Conservation (phyloP, 2,113 vertebrate genomes). For the Pelecanus crispus region DNA sequence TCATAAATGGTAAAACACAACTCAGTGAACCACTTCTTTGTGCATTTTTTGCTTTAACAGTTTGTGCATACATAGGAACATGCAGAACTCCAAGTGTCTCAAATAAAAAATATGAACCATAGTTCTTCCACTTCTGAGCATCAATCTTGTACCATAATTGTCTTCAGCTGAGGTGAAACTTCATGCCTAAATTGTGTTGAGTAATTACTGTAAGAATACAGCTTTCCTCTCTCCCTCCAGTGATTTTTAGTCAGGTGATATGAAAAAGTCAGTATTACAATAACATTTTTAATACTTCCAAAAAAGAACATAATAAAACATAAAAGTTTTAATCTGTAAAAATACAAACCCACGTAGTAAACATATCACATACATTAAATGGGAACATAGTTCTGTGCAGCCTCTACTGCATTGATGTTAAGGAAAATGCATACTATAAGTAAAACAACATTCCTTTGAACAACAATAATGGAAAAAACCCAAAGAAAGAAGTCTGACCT, state of each 20-base stretch:
- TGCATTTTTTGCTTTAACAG: neutral
- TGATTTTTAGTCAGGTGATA: neutral
- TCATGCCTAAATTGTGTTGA: neutral
- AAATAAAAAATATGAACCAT: neutral
- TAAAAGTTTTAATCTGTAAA: neutral
- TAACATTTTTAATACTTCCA: neutral
- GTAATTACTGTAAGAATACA: neutral
- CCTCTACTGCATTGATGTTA: neutral
- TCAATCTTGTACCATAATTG: neutral
- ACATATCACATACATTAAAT: neutral
- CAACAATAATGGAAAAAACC: neutral
- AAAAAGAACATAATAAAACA: neutral
- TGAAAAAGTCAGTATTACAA: neutral
- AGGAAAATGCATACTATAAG: neutral
- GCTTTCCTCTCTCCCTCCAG: neutral
- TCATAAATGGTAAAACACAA: neutral
- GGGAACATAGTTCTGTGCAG: neutral
- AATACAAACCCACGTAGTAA: neutral
- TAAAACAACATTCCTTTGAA: neutral
- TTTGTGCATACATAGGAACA: neutral
- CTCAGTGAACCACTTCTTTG: neutral
- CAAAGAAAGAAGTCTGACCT: neutral
- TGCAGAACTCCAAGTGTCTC: neutral
- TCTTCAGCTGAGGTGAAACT: neutral
- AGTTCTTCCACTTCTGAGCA: neutral